Percentiles rank a stretch among this genome's conserved stretches.
Conservation (phyloP, 1,140 invertebrate species). For the Tetramorium alpestre region DNA sequence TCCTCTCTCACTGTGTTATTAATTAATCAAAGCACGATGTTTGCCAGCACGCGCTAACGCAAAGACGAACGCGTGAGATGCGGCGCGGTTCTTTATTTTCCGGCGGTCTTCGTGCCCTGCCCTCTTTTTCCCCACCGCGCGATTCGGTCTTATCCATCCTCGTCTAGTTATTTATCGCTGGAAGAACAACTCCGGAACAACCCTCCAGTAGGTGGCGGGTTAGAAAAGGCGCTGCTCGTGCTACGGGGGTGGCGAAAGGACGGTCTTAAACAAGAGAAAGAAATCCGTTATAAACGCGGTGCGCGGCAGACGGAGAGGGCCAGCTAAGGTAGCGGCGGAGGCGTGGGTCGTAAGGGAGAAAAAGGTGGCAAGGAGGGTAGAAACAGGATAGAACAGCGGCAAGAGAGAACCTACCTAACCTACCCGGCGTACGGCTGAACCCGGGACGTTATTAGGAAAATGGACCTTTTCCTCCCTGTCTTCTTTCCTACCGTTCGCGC, state of each 20-base stretch:
- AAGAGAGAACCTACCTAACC: conserved; percentile 38
- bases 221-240: conserved; percentile 28
- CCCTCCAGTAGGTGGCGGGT: not conserved
- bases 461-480: conserved; percentile 62
- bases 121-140: not conserved
- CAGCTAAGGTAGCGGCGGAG: not conserved
- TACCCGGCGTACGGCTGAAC: conserved; percentile 38
- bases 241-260: conserved; percentile 48
- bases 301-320: not conserved
- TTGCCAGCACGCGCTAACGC: not conserved
- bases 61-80: not conserved
- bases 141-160: conserved; percentile 21
- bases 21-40: conserved; percentile 36
- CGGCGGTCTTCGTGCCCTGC: conserved; percentile 5
- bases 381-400: not conserved
- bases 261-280: conserved; percentile 58
- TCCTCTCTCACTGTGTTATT: conserved; percentile 37
- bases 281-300: conserved; percentile 37
- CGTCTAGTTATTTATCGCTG: conserved; percentile 66
- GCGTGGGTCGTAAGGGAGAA: not conserved
- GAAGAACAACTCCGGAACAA: conserved; percentile 3
- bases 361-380: not conserved
- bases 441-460: conserved; percentile 75
- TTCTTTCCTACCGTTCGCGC: conserved; percentile 29
- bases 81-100: conserved; percentile 45